These are phyloP conservation scores for Dasysyrphus tricinctus DNA, from an alignment of 2,888 invertebrate genomes.

Conservation along the genomic window DNA sequence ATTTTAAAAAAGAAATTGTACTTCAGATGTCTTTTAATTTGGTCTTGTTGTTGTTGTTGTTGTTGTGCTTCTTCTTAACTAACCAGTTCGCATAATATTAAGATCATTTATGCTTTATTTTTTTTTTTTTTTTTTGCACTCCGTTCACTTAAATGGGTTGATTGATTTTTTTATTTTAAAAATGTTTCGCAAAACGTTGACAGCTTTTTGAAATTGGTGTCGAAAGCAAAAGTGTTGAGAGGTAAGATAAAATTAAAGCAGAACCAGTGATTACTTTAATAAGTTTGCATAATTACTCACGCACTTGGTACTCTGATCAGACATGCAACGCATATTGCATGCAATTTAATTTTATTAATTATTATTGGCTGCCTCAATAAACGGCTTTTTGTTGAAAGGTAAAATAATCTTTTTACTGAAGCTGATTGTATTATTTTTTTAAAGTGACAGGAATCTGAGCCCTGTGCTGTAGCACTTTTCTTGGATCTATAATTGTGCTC, in stretches of 20 bases:
- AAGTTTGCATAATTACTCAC: conserved; percentile 35
- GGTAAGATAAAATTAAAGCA: neutral
- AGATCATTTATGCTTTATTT: conserved; percentile 1
- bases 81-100: conserved; percentile 33
- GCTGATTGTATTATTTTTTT: neutral
- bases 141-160: conserved; percentile 13
- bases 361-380: neutral
- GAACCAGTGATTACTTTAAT: conserved; percentile 12
- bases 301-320: conserved; percentile 23
- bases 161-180: neutral
- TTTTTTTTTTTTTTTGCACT: neutral
- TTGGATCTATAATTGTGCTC: no score
- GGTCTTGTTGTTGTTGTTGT: neutral
- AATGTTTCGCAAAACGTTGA: conserved; percentile 8
- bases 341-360: conserved; percentile 30
- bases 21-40: conserved; percentile 31
- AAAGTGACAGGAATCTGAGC: neutral
- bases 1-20: conserved; percentile 43
- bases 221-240: conserved; percentile 27
- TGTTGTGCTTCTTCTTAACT: conserved; percentile 36
- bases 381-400: no score
- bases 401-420: neutral
- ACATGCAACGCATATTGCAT: conserved; percentile 35
- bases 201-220: conserved; percentile 42
- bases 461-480: neutral